phyloP scores from a whole-genome alignment of 2,888 invertebrate species.

The Watsonalla binaria region DNA sequence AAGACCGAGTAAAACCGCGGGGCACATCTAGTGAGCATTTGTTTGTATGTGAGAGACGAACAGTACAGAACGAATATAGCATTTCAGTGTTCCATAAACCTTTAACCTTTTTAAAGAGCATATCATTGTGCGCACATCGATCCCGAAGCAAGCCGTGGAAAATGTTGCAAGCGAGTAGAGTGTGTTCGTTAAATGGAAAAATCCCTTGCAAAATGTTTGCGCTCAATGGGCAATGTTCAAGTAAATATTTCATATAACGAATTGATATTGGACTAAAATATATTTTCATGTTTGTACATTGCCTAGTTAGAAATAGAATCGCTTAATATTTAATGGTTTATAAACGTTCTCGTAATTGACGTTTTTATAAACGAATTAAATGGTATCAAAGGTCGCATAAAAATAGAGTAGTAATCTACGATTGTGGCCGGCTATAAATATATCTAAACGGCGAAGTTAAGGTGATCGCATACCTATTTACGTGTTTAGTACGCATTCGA shows the following conservation, averaged over 20 bases:
- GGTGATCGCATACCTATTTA: conserved; percentile 63
- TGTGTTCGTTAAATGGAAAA: conserved; percentile 2
- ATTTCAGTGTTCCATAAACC: not conserved
- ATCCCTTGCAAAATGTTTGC: conserved; percentile 2
- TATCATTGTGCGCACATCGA: conserved; percentile 1
- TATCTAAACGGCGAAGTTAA: conserved; percentile 49
- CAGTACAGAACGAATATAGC: not conserved
- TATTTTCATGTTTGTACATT: no score
- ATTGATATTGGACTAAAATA: no score
- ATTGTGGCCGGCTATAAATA: conserved; percentile 34
- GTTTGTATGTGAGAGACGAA: no score
- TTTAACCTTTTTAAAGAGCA: not conserved
- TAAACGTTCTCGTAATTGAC: not conserved
- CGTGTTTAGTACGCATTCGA: conserved; percentile 62
- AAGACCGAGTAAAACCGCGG: no score
- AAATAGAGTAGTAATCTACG: conserved; percentile 21
- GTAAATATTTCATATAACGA: not conserved
- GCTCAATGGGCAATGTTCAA: not conserved
- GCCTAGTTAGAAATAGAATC: no score
- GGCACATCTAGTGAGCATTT: no score
- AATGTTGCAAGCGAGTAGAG: conserved; percentile 1
- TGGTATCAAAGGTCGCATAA: not conserved
- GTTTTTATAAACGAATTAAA: conserved; percentile 6
- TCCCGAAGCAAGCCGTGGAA: not conserved
- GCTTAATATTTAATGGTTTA: no score